Evolutionary conservation across 2,888 invertebrate species (phyloP).

Genomic region (Cosmorhoe ocellata): DNA sequence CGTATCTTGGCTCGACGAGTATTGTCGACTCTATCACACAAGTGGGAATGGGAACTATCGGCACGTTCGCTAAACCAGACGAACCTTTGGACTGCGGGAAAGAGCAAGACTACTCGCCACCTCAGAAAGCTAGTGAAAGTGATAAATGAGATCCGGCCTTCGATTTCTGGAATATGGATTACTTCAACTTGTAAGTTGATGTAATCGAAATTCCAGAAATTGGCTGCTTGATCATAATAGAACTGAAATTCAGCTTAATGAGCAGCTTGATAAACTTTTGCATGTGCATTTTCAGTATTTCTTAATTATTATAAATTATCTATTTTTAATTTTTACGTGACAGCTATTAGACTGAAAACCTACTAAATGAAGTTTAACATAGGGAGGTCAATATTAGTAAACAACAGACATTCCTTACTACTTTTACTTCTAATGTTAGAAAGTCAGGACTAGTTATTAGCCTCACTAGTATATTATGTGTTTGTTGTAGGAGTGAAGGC

Average conservation of each 20-base stretch:
- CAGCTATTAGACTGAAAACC: slow-evolving; percentile 14
- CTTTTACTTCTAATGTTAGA: slow-evolving; percentile 4
- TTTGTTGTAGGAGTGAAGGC: not conserved
- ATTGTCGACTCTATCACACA: slow-evolving; percentile 72
- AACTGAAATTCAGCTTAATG: slow-evolving; percentile 25
- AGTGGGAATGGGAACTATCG: slow-evolving; percentile 72
- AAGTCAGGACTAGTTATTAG: no score
- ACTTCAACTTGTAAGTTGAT: slow-evolving; percentile 32
- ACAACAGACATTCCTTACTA: not conserved
- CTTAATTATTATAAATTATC: not conserved
- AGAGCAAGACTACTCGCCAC: slow-evolving; percentile 65
- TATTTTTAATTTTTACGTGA: slow-evolving; percentile 13
- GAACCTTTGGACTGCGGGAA: slow-evolving; percentile 69
- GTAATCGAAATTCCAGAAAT: slow-evolving; percentile 21
- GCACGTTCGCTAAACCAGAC: slow-evolving; percentile 69
- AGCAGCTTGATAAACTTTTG: slow-evolving; percentile 26
- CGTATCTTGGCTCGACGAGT: slow-evolving; percentile 65
- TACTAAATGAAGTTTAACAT: slow-evolving; percentile 11
- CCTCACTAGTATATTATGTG: not conserved
- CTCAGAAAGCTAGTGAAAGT: slow-evolving; percentile 56
- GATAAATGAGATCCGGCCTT: slow-evolving; percentile 49
- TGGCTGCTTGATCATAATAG: slow-evolving; percentile 28
- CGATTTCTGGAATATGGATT: slow-evolving; percentile 36
- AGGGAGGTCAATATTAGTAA: slow-evolving; percentile 2
- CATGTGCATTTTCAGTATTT: slow-evolving; percentile 17